Conservation (phyloP, 2,113 vertebrate genomes). For the Forbesichthys papilliferus region DNA sequence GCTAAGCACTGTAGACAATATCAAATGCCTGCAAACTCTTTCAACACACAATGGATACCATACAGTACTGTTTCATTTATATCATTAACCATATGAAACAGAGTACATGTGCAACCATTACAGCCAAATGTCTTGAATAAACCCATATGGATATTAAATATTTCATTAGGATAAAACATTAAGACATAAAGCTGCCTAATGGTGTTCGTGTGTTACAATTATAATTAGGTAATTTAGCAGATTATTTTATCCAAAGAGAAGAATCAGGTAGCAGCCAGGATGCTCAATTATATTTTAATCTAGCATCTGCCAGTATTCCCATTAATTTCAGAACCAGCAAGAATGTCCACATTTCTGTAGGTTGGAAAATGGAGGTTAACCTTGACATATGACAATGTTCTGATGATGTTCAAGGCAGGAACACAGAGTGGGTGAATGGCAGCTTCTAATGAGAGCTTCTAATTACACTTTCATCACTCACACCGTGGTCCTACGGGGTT, state of each 20-base stretch:
- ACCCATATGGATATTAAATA: not conserved
- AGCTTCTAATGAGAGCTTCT: conserved; percentile 49
- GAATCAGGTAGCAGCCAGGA: too few species aligned
- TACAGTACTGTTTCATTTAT: too few species aligned
- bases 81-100: too few species aligned
- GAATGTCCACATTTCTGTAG: conserved; percentile 23
- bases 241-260: too few species aligned
- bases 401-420: conserved; percentile 22
- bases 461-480: conserved; percentile 54
- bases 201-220: conserved; percentile 21
- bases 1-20: too few species aligned
- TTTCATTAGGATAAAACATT: not conserved
- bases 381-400: conserved; percentile 10
- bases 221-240: not conserved
- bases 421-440: conserved; percentile 36
- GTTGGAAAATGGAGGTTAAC: conserved; percentile 16
- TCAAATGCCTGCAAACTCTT: too few species aligned
- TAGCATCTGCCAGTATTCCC: conserved; percentile 34
- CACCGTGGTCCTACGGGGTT: conserved; percentile 44
- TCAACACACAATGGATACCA: too few species aligned
- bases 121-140: conserved; percentile 1
- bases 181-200: not conserved
- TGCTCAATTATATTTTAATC: conserved; percentile 17
- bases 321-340: conserved; percentile 37
- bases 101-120: too few species aligned